phyloP scores from a whole-genome alignment of 2,113 vertebrate genomes.

The Capreolus pygargus region DNA sequence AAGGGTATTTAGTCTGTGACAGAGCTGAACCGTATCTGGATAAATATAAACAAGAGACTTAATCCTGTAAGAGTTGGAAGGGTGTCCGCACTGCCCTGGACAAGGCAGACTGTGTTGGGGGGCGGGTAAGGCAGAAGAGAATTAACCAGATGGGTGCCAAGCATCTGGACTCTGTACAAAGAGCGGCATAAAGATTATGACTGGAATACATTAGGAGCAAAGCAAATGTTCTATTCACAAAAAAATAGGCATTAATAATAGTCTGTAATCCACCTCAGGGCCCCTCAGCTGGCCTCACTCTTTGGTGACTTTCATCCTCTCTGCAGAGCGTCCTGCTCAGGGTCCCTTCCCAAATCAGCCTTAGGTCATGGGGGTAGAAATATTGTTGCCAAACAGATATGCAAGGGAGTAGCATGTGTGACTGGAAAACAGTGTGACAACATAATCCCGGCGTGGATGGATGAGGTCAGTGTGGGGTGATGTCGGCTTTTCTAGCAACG shows the following conservation, averaged over 20 bases:
- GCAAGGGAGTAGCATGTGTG: slow-evolving; percentile 62
- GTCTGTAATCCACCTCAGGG: slow-evolving; percentile 40
- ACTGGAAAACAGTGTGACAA: slow-evolving; percentile 59
- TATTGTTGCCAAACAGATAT: slow-evolving; percentile 40
- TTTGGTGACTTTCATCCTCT: slow-evolving; percentile 52
- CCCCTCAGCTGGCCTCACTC: slow-evolving; percentile 4
- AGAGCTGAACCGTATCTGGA: slow-evolving; percentile 43
- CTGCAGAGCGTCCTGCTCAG: slow-evolving; percentile 22
- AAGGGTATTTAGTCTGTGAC: slow-evolving; percentile 66
- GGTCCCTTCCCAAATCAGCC: slow-evolving; percentile 48
- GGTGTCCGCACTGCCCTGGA: neutral
- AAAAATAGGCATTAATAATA: slow-evolving; percentile 43
- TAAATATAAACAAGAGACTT: slow-evolving; percentile 55
- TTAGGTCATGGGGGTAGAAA: slow-evolving; percentile 52
- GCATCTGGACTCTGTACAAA: slow-evolving; percentile 56
- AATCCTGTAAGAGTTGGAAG: slow-evolving; percentile 49
- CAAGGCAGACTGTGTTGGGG: neutral
- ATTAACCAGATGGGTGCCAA: slow-evolving; percentile 45
- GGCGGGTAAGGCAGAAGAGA: neutral
- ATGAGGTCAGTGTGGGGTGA: slow-evolving; percentile 69
- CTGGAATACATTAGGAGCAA: slow-evolving; percentile 63
- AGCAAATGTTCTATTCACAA: slow-evolving; percentile 40
- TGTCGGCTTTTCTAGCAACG: slow-evolving; percentile 51
- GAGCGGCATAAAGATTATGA: slow-evolving; percentile 15
- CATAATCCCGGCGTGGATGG: slow-evolving; percentile 50